A percentile compares a stretch with the other conserved stretches of the same genome.
Conservation (phyloP, 2,797 vertebrate species). For the Acanthiza pusilla region DNA sequence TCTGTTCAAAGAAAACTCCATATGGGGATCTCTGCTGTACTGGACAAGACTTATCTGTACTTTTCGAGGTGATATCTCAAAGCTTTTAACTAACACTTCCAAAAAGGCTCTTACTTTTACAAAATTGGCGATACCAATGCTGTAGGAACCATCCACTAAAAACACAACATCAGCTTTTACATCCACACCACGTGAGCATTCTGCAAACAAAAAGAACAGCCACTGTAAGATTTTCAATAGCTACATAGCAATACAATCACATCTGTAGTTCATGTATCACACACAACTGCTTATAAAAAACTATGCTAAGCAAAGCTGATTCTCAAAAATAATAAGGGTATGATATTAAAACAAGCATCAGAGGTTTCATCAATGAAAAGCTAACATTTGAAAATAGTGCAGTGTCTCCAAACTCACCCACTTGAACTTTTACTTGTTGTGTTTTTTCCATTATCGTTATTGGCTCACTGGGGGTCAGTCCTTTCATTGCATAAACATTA, state of each 20-base stretch:
- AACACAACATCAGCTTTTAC: constrained; percentile 95
- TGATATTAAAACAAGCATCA: not conserved
- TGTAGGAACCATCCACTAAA: constrained; percentile 98
- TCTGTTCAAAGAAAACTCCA: constrained; percentile 91
- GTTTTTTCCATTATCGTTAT: constrained; percentile 85
- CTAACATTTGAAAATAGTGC: not conserved
- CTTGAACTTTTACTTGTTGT: constrained; percentile 82
- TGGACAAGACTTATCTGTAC: constrained; percentile 97
- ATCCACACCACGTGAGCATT: constrained; percentile 92
- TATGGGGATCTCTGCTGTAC: constrained; percentile 93
- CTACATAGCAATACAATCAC: not conserved
- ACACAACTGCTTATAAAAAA: not conserved
- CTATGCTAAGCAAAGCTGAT: not conserved
- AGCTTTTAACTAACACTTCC: constrained; percentile 92
- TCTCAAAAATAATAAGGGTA: not conserved
- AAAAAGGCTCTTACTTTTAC: constrained; percentile 95
- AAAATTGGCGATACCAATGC: constrained; percentile 94
- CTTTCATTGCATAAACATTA: constrained; percentile 85
- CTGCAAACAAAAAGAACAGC: constrained; percentile 73
- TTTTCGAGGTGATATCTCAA: constrained; percentile 88
- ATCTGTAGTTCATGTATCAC: not conserved
- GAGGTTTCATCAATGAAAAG: not conserved
- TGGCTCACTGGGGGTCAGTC: constrained; percentile 85
- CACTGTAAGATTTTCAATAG: not conserved
- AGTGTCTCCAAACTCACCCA: constrained; percentile 79